phyloP scores from a whole-genome alignment of 2,888 invertebrate genomes.

The Megaustenia siamemsis region DNA sequence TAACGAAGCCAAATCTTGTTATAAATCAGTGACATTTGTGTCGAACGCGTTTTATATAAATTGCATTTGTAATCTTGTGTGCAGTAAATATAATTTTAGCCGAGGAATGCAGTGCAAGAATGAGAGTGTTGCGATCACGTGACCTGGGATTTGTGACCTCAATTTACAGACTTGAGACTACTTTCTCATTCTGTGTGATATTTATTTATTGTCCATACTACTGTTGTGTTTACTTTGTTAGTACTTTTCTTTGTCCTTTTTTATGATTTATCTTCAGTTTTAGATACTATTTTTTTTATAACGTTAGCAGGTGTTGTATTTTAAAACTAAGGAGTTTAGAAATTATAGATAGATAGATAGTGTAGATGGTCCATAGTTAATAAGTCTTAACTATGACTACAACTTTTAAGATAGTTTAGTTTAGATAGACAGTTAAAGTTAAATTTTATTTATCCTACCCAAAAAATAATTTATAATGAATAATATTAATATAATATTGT shows the following conservation, averaged over 20 bases:
- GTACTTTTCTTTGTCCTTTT: neutral
- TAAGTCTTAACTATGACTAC: too few species aligned
- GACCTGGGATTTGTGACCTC: slow-evolving; percentile 38
- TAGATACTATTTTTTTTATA: neutral
- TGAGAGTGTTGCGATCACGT: slow-evolving; percentile 6
- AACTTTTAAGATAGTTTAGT: too few species aligned
- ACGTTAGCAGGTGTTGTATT: neutral
- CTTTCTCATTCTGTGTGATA: too few species aligned
- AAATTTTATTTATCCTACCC: too few species aligned
- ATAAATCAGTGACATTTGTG: too few species aligned
- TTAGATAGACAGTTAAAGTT: too few species aligned
- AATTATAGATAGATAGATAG: too few species aligned
- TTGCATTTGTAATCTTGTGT: neutral
- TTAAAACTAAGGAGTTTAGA: too few species aligned
- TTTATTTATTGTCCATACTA: neutral
- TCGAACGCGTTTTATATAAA: neutral
- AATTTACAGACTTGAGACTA: too few species aligned
- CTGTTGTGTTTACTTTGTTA: neutral
- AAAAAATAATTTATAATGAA: too few species aligned
- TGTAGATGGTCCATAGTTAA: too few species aligned
- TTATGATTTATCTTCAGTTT: neutral
- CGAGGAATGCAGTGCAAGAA: neutral
- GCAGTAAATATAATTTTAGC: neutral
- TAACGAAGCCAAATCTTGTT: neutral
- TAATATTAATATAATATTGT: too few species aligned